Evolutionary conservation across 2,113 vertebrate species (phyloP).

Genomic region (Austrofundulus limnaeus): DNA sequence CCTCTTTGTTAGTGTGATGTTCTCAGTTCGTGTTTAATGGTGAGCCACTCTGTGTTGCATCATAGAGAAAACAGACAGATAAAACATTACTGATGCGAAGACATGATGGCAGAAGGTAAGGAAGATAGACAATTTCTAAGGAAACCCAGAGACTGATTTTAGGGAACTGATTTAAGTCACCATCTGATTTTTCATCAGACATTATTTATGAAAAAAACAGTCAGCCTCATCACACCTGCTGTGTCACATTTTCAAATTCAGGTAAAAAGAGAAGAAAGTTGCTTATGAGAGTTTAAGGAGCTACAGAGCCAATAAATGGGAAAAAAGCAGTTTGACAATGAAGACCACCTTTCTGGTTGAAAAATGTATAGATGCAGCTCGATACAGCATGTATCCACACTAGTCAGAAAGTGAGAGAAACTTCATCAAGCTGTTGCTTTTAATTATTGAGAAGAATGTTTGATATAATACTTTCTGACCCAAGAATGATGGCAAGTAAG

Average conservation of each 20-base stretch:
- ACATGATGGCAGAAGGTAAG: conserved; percentile 47
- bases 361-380: too few species aligned
- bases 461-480: background rate
- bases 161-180: background rate
- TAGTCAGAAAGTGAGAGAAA: conserved; percentile 9
- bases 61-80: conserved; percentile 54
- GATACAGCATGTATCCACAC: background rate
- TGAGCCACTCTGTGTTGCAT: conserved; percentile 48
- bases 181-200: conserved; percentile 38
- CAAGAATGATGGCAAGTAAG: conserved; percentile 31
- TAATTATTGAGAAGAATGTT: background rate
- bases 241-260: conserved; percentile 23
- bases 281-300: conserved; percentile 9
- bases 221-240: conserved; percentile 12
- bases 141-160: conserved; percentile 8
- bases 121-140: conserved; percentile 53
- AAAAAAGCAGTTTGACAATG: background rate
- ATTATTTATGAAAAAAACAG: conserved; percentile 32
- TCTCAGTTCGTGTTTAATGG: conserved; percentile 50
- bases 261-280: conserved; percentile 8
- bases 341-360: too few species aligned
- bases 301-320: conserved; percentile 2
- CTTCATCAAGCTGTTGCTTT: background rate
- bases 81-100: conserved; percentile 59
- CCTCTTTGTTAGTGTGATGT: conserved; percentile 33